These are phyloP conservation scores for Allacma fusca DNA, from an alignment of 2,888 invertebrate genomes.

Conservation along the genomic window DNA sequence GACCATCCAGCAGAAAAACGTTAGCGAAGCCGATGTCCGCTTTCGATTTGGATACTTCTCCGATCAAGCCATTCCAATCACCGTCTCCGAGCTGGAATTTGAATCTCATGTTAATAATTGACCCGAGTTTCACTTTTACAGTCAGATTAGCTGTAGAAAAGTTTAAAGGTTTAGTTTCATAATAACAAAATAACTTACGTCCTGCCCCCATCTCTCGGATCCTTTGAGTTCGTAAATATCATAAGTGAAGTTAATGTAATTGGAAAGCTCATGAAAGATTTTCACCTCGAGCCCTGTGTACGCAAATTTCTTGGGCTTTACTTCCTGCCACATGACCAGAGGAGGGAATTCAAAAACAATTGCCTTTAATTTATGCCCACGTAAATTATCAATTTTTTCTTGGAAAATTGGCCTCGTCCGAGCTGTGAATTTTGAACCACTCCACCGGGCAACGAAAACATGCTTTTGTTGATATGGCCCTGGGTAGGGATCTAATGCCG, in stretches of 20 bases:
- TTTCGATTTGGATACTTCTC: slow-evolving; percentile 53
- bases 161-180: too few relatives aligned
- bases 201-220: slow-evolving; percentile 53
- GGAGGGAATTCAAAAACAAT: slow-evolving; percentile 60
- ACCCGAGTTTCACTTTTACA: too few relatives aligned
- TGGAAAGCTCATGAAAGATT: slow-evolving; percentile 54
- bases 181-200: too few relatives aligned
- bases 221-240: slow-evolving; percentile 56
- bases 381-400: slow-evolving; percentile 58
- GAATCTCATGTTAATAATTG: too few relatives aligned
- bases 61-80: slow-evolving; percentile 59
- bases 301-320: slow-evolving; percentile 43
- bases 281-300: slow-evolving; percentile 57
- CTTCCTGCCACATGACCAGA: slow-evolving; percentile 52
- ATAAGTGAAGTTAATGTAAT: slow-evolving; percentile 58
- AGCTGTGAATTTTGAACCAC: slow-evolving; percentile 45
- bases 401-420: slow-evolving; percentile 52
- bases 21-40: slow-evolving; percentile 60
- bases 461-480: slow-evolving; percentile 53
- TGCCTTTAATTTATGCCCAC: slow-evolving; percentile 51
- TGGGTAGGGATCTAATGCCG: slow-evolving; percentile 60
- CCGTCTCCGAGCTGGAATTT: slow-evolving; percentile 58
- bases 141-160: too few relatives aligned
- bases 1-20: slow-evolving; percentile 57
- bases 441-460: slow-evolving; percentile 56